Conservation (phyloP, 2,113 vertebrate genomes). For the Cranoglanis bouderius region DNA sequence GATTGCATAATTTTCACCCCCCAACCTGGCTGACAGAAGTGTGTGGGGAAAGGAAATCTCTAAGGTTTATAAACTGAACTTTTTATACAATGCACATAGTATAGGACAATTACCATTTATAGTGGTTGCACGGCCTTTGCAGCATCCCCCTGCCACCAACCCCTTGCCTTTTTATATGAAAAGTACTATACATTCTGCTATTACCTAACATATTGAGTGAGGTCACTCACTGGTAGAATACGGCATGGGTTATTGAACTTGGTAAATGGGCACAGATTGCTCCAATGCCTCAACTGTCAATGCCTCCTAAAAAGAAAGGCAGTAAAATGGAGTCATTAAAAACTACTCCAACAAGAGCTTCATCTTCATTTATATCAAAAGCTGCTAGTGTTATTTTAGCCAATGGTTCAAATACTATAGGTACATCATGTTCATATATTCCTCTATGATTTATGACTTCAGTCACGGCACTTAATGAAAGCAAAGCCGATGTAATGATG, state of each 20-base stretch:
- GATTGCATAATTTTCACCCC: constrained; percentile 39
- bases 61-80: constrained; percentile 55
- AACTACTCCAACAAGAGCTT: constrained; percentile 46
- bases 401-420: constrained; percentile 31
- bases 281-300: constrained; percentile 57
- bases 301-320: constrained; percentile 46
- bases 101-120: constrained; percentile 70
- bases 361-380: constrained; percentile 52
- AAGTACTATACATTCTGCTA: constrained; percentile 66
- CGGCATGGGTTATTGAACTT: constrained; percentile 54
- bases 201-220: constrained; percentile 62
- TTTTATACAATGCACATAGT: constrained; percentile 60
- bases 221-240: constrained; percentile 48
- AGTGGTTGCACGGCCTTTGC: constrained; percentile 63
- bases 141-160: constrained; percentile 42
- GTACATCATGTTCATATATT: constrained; percentile 31
- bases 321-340: constrained; percentile 55
- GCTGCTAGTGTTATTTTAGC: constrained; percentile 37
- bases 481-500: constrained; percentile 39
- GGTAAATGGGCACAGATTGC: constrained; percentile 57
- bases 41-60: constrained; percentile 33
- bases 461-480: constrained; percentile 44
- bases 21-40: constrained; percentile 32
- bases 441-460: constrained; percentile 50
- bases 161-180: constrained; percentile 59